These are phyloP conservation scores for Regulus satrapa DNA, from an alignment of 2,113 vertebrate species.

Conservation along the genomic window DNA sequence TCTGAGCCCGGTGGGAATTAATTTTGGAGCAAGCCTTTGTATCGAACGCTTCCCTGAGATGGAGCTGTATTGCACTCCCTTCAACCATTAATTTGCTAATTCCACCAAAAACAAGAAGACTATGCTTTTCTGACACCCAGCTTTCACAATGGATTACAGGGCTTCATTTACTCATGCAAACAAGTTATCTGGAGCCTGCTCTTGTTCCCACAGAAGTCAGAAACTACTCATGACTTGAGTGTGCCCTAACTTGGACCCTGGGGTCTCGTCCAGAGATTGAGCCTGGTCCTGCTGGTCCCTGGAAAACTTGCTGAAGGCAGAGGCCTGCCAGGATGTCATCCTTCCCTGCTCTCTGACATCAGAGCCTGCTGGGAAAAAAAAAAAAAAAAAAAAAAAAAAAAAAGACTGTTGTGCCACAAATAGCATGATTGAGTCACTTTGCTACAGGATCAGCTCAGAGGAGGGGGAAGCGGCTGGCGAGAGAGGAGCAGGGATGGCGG, in stretches of 20 bases:
- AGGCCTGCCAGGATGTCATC: slow-evolving; percentile 8
- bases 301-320: background rate
- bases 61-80: background rate
- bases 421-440: slow-evolving; percentile 62
- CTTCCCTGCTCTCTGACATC: slow-evolving; percentile 36
- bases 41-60: background rate
- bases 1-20: background rate
- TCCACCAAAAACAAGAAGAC: background rate
- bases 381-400: slow-evolving; percentile 5
- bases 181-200: background rate
- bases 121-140: background rate
- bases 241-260: background rate
- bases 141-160: background rate
- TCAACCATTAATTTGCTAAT: slow-evolving; percentile 32
- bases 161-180: background rate
- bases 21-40: slow-evolving; percentile 33
- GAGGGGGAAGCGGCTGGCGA: background rate
- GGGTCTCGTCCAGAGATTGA: background rate
- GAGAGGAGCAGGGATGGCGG: background rate
- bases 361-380: slow-evolving; percentile 24
- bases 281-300: background rate
- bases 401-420: slow-evolving; percentile 46
- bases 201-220: background rate
- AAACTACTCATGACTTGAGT: background rate
- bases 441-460: slow-evolving; percentile 35